A percentile compares a stretch with the other conserved stretches of the same genome.
Evolutionary conservation across 2,888 invertebrate species (phyloP).

Genomic region (Sialis fuliginosa): DNA sequence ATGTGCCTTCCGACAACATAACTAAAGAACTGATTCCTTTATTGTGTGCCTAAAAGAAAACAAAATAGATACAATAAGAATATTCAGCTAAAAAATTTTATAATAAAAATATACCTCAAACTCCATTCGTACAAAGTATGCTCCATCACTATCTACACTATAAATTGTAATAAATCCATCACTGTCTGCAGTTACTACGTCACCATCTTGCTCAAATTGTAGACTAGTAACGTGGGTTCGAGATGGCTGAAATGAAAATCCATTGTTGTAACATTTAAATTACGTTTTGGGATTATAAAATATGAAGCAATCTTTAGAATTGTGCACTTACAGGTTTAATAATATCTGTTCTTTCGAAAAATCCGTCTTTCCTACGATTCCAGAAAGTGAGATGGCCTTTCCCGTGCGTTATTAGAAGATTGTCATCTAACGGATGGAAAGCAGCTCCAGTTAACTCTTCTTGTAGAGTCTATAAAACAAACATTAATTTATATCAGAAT

Average conservation of each 20-base stretch:
- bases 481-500: not conserved
- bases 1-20: conserved; percentile 78
- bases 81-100: not conserved
- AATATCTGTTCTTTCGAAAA: conserved; percentile 76
- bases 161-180: conserved; percentile 85
- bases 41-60: conserved; percentile 46
- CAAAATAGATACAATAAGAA: not conserved
- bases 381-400: conserved; percentile 84
- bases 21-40: conserved; percentile 75
- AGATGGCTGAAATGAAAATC: conserved; percentile 41
- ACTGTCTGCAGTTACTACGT: conserved; percentile 82
- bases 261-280: conserved; percentile 2
- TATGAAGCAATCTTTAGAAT: not conserved
- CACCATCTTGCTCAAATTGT: conserved; percentile 81
- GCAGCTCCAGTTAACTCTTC: conserved; percentile 76
- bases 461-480: conserved; percentile 54
- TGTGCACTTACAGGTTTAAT: conserved; percentile 50
- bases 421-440: conserved; percentile 84
- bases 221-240: conserved; percentile 71
- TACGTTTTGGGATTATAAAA: not conserved
- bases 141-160: conserved; percentile 75
- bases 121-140: conserved; percentile 76
- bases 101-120: conserved; percentile 40
- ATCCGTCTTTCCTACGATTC: conserved; percentile 81
- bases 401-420: conserved; percentile 79